Percentiles rank a stretch among this genome's conserved stretches.
phyloP scores from a whole-genome alignment of 2,888 invertebrate genomes.

The Cosmia pyralina region DNA sequence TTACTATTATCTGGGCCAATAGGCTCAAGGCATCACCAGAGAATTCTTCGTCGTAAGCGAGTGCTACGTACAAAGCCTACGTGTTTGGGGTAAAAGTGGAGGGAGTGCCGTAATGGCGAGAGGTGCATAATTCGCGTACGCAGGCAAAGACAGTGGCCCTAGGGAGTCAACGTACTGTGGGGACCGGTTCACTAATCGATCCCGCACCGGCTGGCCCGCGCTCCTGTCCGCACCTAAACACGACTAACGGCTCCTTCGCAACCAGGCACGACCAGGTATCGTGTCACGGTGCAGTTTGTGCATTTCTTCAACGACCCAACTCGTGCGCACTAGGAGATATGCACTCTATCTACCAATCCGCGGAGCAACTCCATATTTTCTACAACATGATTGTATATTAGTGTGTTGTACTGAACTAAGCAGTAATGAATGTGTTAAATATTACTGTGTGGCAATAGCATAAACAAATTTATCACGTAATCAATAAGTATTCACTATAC shows the following conservation, averaged over 20 bases:
- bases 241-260: slow-evolving; percentile 86
- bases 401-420: slow-evolving; percentile 1
- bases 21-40: slow-evolving; percentile 2
- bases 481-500: slow-evolving; percentile 33
- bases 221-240: slow-evolving; percentile 87
- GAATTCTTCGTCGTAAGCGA: slow-evolving; percentile 3
- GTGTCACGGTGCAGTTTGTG: slow-evolving; percentile 61
- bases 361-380: not conserved
- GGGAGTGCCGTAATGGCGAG: slow-evolving; percentile 71
- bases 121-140: slow-evolving; percentile 81
- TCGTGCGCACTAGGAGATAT: slow-evolving; percentile 27
- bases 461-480: slow-evolving; percentile 42
- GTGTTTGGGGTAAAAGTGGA: slow-evolving; percentile 47
- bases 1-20: not conserved
- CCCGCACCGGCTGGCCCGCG: slow-evolving; percentile 82
- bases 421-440: slow-evolving; percentile 2
- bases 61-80: slow-evolving; percentile 25
- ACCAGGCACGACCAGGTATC: slow-evolving; percentile 74
- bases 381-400: not conserved
- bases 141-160: slow-evolving; percentile 80
- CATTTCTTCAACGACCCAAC: slow-evolving; percentile 36
- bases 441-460: slow-evolving; percentile 11
- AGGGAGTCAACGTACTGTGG: slow-evolving; percentile 87
- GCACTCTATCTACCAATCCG: slow-evolving; percentile 23
- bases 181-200: slow-evolving; percentile 89